A percentile compares a stretch with the other conserved stretches of the same genome.
Conservation (phyloP, 2,113 vertebrate genomes). For the Nothocercus nigrocapillus region DNA sequence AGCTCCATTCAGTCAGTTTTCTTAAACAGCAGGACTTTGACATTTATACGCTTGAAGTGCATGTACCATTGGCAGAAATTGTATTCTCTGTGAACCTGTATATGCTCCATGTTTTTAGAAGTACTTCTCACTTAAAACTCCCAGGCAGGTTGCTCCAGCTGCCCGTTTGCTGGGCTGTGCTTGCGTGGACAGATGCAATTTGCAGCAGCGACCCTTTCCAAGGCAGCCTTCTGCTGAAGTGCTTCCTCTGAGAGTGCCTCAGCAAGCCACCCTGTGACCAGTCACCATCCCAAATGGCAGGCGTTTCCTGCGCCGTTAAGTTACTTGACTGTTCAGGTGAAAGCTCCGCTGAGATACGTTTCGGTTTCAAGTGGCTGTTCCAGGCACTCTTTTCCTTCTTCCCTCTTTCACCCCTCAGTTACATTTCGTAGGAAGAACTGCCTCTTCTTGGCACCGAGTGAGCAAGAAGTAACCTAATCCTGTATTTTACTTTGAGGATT, state of each 20-base stretch:
- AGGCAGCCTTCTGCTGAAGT: neutral
- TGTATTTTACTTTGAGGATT: conserved; percentile 2
- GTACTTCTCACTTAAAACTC: neutral
- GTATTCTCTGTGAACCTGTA: neutral
- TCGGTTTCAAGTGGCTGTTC: neutral
- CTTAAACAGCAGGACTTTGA: conserved; percentile 16
- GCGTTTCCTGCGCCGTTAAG: neutral
- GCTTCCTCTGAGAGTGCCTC: neutral
- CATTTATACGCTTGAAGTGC: conserved; percentile 1
- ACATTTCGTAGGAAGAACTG: neutral
- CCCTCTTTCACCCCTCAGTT: neutral
- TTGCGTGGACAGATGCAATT: conserved; percentile 8
- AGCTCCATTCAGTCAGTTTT: conserved; percentile 1
- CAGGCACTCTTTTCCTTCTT: neutral
- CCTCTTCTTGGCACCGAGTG: neutral
- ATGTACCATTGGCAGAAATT: neutral
- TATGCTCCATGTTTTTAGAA: neutral
- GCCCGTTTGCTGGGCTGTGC: neutral
- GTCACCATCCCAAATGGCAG: neutral
- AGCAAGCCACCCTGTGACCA: neutral
- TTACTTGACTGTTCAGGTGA: neutral
- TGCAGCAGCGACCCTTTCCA: neutral
- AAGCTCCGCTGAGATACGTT: neutral
- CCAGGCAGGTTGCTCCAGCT: conserved; percentile 32
- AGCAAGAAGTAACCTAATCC: conserved; percentile 25